Conservation (phyloP, 2,113 vertebrate species). For the Myocastor coypus region DNA sequence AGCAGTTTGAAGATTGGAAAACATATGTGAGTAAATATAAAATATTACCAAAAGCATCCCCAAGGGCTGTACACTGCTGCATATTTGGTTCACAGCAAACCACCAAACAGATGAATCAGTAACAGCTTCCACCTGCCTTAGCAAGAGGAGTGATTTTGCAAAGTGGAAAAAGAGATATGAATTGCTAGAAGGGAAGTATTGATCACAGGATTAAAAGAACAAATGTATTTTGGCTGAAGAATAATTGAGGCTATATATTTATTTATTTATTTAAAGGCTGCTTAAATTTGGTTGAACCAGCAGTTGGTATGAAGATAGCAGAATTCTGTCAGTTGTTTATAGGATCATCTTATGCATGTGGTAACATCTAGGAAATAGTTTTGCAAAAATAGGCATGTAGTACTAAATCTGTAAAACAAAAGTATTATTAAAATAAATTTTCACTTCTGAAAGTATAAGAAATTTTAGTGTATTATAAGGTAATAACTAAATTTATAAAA, state of each 20-base stretch:
- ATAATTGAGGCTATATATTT: constrained; percentile 42
- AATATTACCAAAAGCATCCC: neutral
- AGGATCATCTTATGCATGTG: constrained; percentile 44
- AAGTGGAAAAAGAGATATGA: constrained; percentile 17
- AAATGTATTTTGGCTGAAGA: neutral
- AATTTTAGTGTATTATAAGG: neutral
- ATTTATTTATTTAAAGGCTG: constrained; percentile 7
- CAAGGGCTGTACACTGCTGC: neutral
- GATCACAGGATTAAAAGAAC: constrained; percentile 54
- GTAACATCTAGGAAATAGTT: neutral
- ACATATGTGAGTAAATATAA: neutral
- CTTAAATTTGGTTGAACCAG: neutral
- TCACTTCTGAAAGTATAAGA: neutral
- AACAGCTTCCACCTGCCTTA: neutral
- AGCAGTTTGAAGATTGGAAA: constrained; percentile 13
- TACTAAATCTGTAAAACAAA: neutral
- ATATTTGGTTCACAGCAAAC: neutral
- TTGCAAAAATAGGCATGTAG: neutral
- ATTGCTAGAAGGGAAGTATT: constrained; percentile 48
- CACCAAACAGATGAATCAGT: neutral
- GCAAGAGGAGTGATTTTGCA: constrained; percentile 42
- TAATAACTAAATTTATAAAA: constrained; percentile 26
- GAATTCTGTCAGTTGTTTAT: constrained; percentile 47
- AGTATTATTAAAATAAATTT: constrained; percentile 38
- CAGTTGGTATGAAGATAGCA: constrained; percentile 33